These are phyloP conservation scores for Euplagia quadripunctaria DNA, from an alignment of 2,888 invertebrate genomes.

Conservation along the genomic window DNA sequence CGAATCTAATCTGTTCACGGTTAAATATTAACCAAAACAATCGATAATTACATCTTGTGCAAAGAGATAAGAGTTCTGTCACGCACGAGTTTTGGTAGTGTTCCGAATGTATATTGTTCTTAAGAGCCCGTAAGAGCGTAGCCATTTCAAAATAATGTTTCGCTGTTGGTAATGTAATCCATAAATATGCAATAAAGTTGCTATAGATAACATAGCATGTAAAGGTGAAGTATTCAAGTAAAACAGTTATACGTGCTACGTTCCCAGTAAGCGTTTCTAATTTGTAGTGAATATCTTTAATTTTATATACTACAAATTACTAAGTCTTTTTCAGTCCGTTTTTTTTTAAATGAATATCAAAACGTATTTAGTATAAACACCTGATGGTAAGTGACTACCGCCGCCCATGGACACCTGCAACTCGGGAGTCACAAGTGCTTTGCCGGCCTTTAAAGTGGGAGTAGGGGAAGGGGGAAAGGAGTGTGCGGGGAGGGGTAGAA, in stretches of 20 bases:
- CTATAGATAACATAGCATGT: neutral
- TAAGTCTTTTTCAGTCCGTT: neutral
- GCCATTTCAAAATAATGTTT: conserved; percentile 35
- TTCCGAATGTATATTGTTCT: conserved; percentile 39
- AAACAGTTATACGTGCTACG: conserved; percentile 3
- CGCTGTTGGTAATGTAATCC: conserved; percentile 11
- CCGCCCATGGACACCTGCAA: too few species aligned
- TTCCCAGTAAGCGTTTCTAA: conserved; percentile 1
- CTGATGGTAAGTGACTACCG: neutral
- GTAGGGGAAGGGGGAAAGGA: too few species aligned
- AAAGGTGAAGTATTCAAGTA: conserved; percentile 9
- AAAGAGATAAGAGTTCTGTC: conserved; percentile 49
- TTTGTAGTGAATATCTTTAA: conserved; percentile 2
- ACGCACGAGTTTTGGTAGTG: conserved; percentile 43
- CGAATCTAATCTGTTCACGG: conserved; percentile 51
- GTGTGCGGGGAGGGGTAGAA: too few species aligned
- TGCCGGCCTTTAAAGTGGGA: too few species aligned
- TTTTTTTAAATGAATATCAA: neutral
- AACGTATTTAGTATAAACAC: neutral
- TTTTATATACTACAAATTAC: too few species aligned
- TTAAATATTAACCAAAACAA: conserved; percentile 58
- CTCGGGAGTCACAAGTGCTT: too few species aligned
- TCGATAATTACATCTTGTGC: conserved; percentile 55
- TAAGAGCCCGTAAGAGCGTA: conserved; percentile 27
- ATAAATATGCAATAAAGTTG: conserved; percentile 12